Evolutionary conservation across 2,113 vertebrate species (phyloP).

Genomic region (Rhynchomys soricoides): DNA sequence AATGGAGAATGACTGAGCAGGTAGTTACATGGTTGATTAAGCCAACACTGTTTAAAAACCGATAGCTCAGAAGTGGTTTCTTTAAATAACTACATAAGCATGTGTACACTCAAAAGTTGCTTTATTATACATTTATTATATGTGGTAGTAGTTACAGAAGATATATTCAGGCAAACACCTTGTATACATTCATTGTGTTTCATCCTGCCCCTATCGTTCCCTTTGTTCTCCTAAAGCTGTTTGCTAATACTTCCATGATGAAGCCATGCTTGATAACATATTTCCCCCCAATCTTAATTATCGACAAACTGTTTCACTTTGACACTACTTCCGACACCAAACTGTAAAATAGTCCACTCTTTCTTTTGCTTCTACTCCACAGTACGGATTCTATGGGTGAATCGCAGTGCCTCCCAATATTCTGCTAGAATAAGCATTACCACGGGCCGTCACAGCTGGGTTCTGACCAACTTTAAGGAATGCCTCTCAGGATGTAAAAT

Average conservation of each 20-base stretch:
- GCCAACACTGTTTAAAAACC: neutral
- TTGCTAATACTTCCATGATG: neutral
- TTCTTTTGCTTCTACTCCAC: neutral
- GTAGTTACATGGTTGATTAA: neutral
- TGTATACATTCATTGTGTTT: neutral
- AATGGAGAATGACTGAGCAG: neutral
- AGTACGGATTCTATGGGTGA: neutral
- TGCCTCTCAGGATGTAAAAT: neutral
- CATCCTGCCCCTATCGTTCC: neutral
- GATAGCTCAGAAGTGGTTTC: neutral
- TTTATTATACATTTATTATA: neutral
- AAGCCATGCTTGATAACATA: neutral
- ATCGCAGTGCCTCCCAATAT: neutral
- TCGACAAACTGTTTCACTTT: neutral
- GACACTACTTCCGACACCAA: neutral
- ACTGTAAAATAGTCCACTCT: neutral
- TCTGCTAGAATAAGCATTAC: neutral
- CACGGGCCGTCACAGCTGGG: neutral
- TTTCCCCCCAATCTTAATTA: neutral
- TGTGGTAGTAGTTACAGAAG: neutral
- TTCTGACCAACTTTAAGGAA: neutral
- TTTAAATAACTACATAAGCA: neutral
- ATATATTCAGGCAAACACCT: neutral
- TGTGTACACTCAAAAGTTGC: neutral
- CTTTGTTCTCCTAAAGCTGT: neutral